Base-by-base conservation (phyloP, 2,888 invertebrate genomes). In the Norana najaformis region DNA sequence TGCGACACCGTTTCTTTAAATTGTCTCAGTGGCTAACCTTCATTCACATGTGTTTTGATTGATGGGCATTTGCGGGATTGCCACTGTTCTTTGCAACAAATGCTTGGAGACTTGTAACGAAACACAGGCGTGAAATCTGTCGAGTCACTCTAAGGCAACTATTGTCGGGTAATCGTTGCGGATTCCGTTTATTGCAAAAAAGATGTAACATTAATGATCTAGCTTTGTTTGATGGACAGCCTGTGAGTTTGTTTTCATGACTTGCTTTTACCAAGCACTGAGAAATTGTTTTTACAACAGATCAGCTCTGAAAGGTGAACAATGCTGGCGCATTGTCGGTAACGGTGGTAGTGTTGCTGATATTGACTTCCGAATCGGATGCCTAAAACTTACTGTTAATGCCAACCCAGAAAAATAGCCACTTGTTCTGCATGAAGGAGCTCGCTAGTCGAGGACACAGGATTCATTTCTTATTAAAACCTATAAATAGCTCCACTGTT, bases 381-480 rank as follows among this genome's bases (percentile, higher is more conserved):
- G 23, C 47, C 47, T 20, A 23, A 23, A 47, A 23, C 47, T 47
- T n/a, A n/a, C 69, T n/a, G n/a, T n/a, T n/a, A 69, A 69, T 69
- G n/a, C 69, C n/a, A 8, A n/a, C n/a, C n/a, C 30, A 11, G 16
- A 6, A n/a, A 30, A 69, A 69, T 8, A n/a, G n/a, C n/a, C 69
- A 69, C 11, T 69, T 69, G 69, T 69, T 30, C 69, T 69, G 69
- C 69, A 69, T 69, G 69, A 69, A 23, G 47, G 69, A 69, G 30
- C 69, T n/a, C n/a, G 30, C n/a, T n/a, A 30, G 69, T 69, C 69
- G 8, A 69, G 11, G 6, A 69, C 30, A 8, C 69, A 69, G 69
- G 69, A 69, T n/a, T 69, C 69, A n/a, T n/a, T n/a, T 69, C 69
- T 69, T 69, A 69, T n/a, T 69, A n/a, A n/a, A n/a, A n/a, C n/a